phyloP scores from a whole-genome alignment of 2,113 vertebrate genomes.

The Stomatorhinus ivindoensis region DNA sequence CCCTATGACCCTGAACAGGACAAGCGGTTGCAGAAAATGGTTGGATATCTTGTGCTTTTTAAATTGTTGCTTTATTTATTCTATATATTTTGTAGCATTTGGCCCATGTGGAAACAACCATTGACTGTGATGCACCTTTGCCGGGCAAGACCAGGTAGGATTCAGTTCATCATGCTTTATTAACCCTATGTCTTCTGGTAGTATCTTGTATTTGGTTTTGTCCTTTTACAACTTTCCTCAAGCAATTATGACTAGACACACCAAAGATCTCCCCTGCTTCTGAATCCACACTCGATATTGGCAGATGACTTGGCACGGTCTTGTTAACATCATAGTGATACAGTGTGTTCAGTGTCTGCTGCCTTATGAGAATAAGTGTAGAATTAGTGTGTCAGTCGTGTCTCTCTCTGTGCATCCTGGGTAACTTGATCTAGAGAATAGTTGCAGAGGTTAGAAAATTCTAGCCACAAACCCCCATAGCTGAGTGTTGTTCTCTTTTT shows the following conservation, averaged over 20 bases:
- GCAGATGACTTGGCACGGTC: neutral
- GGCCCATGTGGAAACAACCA: conserved; percentile 29
- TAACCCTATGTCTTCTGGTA: neutral
- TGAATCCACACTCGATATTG: neutral
- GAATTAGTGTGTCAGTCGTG: neutral
- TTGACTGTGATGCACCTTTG: conserved; percentile 47
- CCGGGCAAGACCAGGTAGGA: conserved; percentile 49
- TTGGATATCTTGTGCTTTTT: neutral
- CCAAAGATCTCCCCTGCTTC: neutral
- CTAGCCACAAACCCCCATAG: neutral
- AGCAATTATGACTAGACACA: neutral
- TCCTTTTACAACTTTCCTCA: neutral
- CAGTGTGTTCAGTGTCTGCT: neutral
- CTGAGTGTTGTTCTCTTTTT: neutral
- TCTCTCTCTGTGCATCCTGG: neutral
- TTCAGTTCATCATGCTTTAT: neutral
- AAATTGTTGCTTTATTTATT: neutral
- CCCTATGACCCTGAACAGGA: neutral
- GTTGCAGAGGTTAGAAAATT: neutral
- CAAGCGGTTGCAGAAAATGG: neutral
- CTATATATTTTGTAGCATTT: conserved; percentile 9
- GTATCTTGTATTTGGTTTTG: neutral
- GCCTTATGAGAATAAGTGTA: neutral
- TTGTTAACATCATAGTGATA: neutral
- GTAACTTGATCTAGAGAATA: neutral